A percentile compares a stretch with the other conserved stretches of the same genome.
Conservation (phyloP, 2,113 vertebrate species). For the Halcyon malimbica region DNA sequence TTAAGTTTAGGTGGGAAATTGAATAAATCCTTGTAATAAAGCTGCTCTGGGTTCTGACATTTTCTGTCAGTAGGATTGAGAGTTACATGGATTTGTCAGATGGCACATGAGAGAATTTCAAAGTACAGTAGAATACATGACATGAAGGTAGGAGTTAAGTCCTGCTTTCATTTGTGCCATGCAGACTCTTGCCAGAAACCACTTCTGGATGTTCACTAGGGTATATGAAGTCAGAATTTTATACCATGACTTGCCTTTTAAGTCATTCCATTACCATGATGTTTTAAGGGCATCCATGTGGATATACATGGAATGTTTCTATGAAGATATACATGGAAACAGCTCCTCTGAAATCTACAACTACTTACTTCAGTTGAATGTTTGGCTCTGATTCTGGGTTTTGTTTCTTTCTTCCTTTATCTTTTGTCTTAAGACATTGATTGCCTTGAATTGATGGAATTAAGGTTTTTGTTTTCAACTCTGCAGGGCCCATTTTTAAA, state of each 20-base stretch:
- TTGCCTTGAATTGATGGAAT: background rate
- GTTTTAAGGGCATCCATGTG: background rate
- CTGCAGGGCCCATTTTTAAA: background rate
- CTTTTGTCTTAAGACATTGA: background rate
- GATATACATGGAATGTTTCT: background rate
- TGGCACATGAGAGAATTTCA: background rate
- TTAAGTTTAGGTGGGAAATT: background rate
- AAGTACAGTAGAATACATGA: background rate
- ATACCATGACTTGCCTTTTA: background rate
- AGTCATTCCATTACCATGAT: background rate
- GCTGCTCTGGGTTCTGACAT: background rate
- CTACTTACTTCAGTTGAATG: background rate
- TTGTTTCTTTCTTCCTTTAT: conserved; percentile 31
- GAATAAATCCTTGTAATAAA: background rate
- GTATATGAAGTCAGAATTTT: background rate
- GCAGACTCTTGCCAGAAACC: background rate
- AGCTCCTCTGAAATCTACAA: background rate
- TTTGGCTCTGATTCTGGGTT: background rate
- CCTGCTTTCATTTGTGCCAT: background rate
- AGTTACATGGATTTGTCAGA: background rate
- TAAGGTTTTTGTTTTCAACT: conserved; percentile 15
- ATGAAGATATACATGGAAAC: background rate
- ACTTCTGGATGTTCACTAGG: background rate
- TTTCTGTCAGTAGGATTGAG: background rate
- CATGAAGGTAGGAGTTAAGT: background rate